Conservation (phyloP, 2,113 vertebrate species). For the pig (Sus scrofa) region DNA sequence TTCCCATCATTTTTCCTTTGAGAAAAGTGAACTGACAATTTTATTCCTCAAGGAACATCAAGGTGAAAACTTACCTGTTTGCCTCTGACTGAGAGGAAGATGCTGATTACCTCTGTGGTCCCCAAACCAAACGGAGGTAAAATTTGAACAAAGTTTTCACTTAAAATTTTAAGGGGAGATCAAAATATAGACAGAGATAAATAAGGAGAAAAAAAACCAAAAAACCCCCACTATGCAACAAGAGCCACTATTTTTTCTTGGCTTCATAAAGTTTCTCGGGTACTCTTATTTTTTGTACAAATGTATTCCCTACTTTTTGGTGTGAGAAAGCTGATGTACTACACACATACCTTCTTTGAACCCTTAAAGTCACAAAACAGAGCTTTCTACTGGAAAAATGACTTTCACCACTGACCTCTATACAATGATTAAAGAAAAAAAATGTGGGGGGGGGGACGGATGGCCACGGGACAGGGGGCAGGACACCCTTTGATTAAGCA, state of each 20-base stretch:
- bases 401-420: not conserved
- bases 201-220: not conserved
- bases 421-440: not conserved
- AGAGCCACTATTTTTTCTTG: not conserved
- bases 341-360: not conserved
- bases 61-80: not conserved
- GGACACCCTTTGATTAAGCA: not conserved
- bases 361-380: not conserved
- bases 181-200: not conserved
- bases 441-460: accelerated
- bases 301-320: not conserved
- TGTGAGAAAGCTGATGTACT: not conserved
- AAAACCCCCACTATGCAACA: not conserved
- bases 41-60: not conserved
- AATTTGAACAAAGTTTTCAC: not conserved
- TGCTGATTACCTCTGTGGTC: not conserved
- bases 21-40: not conserved
- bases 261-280: not conserved
- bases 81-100: not conserved
- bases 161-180: not conserved
- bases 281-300: not conserved
- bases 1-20: not conserved
- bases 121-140: not conserved
- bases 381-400: not conserved
- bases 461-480: too few relatives aligned